These are phyloP conservation scores for Leucosticte australis DNA, from an alignment of 2,113 vertebrate genomes.

Conservation along the genomic window DNA sequence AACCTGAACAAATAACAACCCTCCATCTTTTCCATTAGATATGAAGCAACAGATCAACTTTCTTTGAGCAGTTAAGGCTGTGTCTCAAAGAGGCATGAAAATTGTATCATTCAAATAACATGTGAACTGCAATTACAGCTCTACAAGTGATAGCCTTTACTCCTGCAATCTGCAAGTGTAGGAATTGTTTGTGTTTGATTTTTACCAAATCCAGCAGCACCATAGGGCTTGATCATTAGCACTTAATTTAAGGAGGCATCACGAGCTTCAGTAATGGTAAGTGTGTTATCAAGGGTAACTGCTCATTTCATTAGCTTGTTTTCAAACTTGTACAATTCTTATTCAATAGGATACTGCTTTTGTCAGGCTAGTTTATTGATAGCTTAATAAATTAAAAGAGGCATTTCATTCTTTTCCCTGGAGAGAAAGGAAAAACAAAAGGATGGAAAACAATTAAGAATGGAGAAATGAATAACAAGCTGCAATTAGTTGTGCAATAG, in stretches of 20 bases:
- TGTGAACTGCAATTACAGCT: neutral
- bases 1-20: neutral
- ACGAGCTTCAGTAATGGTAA: neutral
- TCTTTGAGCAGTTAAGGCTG: neutral
- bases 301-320: conserved; percentile 19
- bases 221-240: neutral
- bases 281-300: neutral
- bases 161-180: neutral
- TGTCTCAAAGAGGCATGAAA: neutral
- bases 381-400: neutral
- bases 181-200: neutral
- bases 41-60: neutral
- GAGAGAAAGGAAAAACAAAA: neutral
- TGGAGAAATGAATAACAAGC: neutral
- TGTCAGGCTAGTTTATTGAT: neutral
- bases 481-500: neutral
- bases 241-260: neutral
- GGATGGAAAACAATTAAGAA: neutral
- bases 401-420: neutral
- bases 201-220: neutral
- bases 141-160: neutral
- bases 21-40: neutral
- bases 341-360: neutral
- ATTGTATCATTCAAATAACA: neutral
- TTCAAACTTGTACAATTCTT: neutral